These are phyloP conservation scores for Torymus texanus DNA, from an alignment of 2,888 invertebrate genomes.

Conservation along the genomic window DNA sequence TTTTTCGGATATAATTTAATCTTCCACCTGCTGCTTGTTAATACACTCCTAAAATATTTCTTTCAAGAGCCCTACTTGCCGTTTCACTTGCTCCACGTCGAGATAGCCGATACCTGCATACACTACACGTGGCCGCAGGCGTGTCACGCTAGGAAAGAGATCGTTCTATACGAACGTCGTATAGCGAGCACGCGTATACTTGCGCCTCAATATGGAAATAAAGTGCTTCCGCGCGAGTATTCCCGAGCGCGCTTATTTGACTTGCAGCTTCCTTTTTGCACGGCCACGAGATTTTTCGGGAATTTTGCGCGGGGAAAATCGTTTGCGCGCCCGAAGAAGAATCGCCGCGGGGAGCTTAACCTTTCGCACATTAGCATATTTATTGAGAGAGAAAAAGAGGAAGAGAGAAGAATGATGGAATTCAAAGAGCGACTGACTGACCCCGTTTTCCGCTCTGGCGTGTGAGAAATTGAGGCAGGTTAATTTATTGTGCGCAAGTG, in stretches of 20 bases:
- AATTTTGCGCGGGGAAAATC: background rate
- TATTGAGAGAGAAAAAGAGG: constrained; percentile 2
- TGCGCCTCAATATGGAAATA: constrained; percentile 68
- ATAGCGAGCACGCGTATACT: constrained; percentile 57
- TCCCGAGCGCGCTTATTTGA: constrained; percentile 57
- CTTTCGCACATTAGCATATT: constrained; percentile 33
- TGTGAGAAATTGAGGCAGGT: constrained; percentile 55
- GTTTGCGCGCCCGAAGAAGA: background rate
- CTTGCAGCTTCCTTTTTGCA: constrained; percentile 11
- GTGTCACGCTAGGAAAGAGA: constrained; percentile 58
- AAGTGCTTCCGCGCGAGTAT: constrained; percentile 68
- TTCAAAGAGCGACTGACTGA: too few relatives aligned
- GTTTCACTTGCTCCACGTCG: background rate
- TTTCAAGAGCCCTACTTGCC: too few relatives aligned
- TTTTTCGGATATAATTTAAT: too few relatives aligned
- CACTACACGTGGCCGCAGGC: constrained; percentile 31
- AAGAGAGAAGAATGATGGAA: too few relatives aligned
- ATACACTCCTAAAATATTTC: constrained; percentile 2
- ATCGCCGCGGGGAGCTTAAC: background rate
- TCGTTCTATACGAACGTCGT: constrained; percentile 48
- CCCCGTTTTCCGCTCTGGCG: constrained; percentile 52
- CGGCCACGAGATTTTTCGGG: too few relatives aligned
- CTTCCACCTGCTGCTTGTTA: too few relatives aligned
- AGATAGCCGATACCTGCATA: constrained; percentile 12
- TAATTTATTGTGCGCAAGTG: too few relatives aligned